These are phyloP conservation scores for Petrolisthes manimaculis DNA, from an alignment of 2,888 invertebrate genomes.

Conservation along the genomic window DNA sequence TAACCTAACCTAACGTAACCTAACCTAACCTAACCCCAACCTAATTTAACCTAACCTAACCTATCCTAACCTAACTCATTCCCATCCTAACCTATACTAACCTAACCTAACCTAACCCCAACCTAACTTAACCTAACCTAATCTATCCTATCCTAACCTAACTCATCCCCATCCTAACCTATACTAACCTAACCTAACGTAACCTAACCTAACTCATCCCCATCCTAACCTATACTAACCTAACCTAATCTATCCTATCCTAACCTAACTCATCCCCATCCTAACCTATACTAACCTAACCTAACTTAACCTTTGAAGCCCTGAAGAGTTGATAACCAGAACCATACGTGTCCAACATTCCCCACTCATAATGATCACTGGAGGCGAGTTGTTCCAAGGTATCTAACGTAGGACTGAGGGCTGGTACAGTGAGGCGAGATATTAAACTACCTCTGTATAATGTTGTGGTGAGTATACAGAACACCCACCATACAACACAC, in stretches of 20 bases:
- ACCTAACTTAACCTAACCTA: too few relatives aligned
- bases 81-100: too few relatives aligned
- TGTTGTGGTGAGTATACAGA: slow-evolving; percentile 59
- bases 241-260: not conserved
- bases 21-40: too few relatives aligned
- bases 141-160: not conserved
- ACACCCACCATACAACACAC: slow-evolving; percentile 58
- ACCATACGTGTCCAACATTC: slow-evolving; percentile 52
- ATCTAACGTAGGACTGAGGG: slow-evolving; percentile 66
- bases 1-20: too few relatives aligned
- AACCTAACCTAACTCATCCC: not conserved
- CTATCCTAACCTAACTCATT: too few relatives aligned
- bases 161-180: not conserved
- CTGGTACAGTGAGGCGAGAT: slow-evolving; percentile 66
- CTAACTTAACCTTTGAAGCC: slow-evolving; percentile 34
- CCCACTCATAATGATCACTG: slow-evolving; percentile 51
- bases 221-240: not conserved
- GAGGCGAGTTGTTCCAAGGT: slow-evolving; percentile 64
- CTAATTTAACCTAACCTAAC: too few relatives aligned
- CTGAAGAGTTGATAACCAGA: slow-evolving; percentile 61
- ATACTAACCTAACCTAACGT: too few relatives aligned
- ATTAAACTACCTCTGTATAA: slow-evolving; percentile 58
- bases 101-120: too few relatives aligned
- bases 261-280: too few relatives aligned
- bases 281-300: too few relatives aligned